A percentile compares a stretch with the other conserved stretches of the same genome.
Conservation (phyloP, 2,888 invertebrate genomes). For the Caenorhabditis sp. region DNA sequence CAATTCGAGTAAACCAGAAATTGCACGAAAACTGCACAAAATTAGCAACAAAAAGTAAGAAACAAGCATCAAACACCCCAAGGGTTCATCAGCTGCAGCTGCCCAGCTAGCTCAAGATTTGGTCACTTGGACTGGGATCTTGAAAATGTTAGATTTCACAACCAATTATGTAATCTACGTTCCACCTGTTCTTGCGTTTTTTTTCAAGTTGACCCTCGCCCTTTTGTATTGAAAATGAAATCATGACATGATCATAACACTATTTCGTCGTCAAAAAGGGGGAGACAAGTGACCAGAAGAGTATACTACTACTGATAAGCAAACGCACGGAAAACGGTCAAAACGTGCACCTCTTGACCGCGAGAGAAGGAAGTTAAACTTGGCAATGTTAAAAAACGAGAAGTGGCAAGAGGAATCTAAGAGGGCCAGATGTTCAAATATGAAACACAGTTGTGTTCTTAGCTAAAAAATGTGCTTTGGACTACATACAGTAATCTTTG, state of each 20-base stretch:
- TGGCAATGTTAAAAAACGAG: no score
- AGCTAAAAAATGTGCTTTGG: no score
- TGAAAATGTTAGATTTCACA: neutral
- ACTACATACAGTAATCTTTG: no score
- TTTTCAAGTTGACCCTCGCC: slow-evolving; percentile 1
- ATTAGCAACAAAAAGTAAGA: neutral
- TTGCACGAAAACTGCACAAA: neutral
- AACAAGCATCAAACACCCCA: slow-evolving; percentile 15
- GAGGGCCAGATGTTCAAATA: no score
- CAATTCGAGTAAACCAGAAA: neutral
- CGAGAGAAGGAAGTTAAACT: neutral
- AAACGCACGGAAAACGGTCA: slow-evolving; percentile 52
- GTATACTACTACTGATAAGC: slow-evolving; percentile 44
- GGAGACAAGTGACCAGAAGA: slow-evolving; percentile 28
- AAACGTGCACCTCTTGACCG: slow-evolving; percentile 19
- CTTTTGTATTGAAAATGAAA: slow-evolving; percentile 21
- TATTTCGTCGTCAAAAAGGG: slow-evolving; percentile 34
- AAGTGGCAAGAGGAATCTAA: no score
- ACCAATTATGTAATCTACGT: neutral
- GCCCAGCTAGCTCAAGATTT: neutral
- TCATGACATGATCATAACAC: slow-evolving; percentile 23
- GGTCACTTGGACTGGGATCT: neutral
- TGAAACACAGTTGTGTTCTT: no score
- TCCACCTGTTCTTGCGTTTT: slow-evolving; percentile 20
- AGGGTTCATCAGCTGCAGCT: slow-evolving; percentile 1